These are phyloP conservation scores for Pandemis corylana DNA, from an alignment of 2,888 invertebrate genomes.

Conservation along the genomic window DNA sequence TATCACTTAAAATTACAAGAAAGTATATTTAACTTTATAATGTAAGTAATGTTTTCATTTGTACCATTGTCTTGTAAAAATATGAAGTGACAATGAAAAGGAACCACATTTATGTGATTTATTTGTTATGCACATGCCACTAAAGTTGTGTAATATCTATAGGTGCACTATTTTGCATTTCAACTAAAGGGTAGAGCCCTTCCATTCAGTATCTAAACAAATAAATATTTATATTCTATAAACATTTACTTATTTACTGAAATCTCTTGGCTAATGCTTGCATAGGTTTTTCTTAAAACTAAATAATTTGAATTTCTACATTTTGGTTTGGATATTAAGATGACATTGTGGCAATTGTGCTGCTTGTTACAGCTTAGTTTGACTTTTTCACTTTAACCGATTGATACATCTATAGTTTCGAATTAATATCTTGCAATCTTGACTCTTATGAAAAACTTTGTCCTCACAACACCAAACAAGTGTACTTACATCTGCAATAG, in stretches of 20 bases:
- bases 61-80: conserved; percentile 74
- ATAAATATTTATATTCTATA: conserved; percentile 20
- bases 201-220: conserved; percentile 18
- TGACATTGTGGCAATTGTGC: background rate
- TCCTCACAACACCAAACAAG: conserved; percentile 33
- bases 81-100: conserved; percentile 68
- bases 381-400: background rate
- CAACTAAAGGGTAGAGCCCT: conserved; percentile 15
- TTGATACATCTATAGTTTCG: background rate
- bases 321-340: background rate
- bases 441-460: conserved; percentile 16
- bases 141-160: conserved; percentile 42
- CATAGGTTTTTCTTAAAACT: background rate
- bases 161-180: conserved; percentile 45
- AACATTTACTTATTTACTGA: background rate
- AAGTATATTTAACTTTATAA: conserved; percentile 68
- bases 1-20: conserved; percentile 68
- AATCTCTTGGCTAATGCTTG: background rate
- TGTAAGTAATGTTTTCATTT: conserved; percentile 76
- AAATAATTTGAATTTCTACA: background rate
- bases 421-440: conserved; percentile 23
- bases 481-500: conserved; percentile 35
- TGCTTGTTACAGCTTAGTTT: background rate
- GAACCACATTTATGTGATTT: conserved; percentile 58
- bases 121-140: conserved; percentile 60